phyloP scores from a whole-genome alignment of 2,113 vertebrate species.

The Pyrgilauda ruficollis region DNA sequence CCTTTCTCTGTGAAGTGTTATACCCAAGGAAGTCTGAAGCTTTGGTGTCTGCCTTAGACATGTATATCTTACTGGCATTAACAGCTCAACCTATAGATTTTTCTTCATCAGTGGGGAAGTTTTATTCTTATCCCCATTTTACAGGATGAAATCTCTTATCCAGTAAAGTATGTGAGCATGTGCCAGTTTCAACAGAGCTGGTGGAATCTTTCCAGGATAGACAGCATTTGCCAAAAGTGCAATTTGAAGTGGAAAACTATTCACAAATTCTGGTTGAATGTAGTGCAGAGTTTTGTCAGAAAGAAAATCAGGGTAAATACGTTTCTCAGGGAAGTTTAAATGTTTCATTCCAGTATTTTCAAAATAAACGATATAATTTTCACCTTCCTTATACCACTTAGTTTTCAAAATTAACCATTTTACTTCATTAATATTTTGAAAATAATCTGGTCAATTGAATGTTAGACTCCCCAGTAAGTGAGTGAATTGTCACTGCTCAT shows the following conservation, averaged over 20 bases:
- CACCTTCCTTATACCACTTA: not conserved
- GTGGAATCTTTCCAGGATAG: slow-evolving; percentile 43
- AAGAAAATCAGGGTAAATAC: slow-evolving; percentile 16
- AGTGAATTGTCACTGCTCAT: not conserved
- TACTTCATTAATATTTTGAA: not conserved
- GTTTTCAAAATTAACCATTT: not conserved
- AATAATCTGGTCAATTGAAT: not conserved
- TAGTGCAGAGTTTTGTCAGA: slow-evolving; percentile 18
- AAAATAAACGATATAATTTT: not conserved
- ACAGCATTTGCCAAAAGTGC: slow-evolving; percentile 43
- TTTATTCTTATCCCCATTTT: slow-evolving; percentile 48
- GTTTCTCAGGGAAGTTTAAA: not conserved
- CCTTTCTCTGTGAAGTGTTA: not conserved
- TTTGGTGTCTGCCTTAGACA: not conserved
- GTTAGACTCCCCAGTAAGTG: not conserved
- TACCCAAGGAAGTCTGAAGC: not conserved
- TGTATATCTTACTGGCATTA: not conserved
- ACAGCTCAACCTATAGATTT: not conserved
- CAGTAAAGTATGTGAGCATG: slow-evolving; percentile 36
- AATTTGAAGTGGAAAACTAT: slow-evolving; percentile 54
- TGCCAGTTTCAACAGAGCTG: slow-evolving; percentile 61
- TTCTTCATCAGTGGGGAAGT: not conserved
- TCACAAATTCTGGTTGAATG: slow-evolving; percentile 37
- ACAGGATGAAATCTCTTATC: slow-evolving; percentile 44
- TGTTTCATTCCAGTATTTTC: slow-evolving; percentile 2